Conservation (phyloP, 2,113 vertebrate genomes). For the Dendropsophus ebraccatus region DNA sequence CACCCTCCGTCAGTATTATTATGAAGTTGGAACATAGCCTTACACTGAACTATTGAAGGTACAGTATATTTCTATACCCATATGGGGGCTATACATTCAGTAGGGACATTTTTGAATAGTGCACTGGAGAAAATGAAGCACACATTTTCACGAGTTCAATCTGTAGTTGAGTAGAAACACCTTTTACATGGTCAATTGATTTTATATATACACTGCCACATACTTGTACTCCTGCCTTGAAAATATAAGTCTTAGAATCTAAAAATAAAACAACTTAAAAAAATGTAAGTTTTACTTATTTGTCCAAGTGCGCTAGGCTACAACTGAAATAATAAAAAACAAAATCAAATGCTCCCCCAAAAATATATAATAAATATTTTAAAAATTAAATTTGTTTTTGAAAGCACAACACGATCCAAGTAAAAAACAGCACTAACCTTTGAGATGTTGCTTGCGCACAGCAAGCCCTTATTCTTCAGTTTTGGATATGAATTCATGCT, state of each 20-base stretch:
- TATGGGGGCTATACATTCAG: not conserved
- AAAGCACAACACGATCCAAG: not conserved
- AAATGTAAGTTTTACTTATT: not conserved
- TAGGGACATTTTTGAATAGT: not conserved
- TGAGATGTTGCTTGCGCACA: not conserved
- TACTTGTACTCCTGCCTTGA: not conserved
- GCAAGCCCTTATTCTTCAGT: not conserved
- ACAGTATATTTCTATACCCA: too few relatives aligned
- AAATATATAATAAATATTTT: not conserved
- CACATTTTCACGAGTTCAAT: too few relatives aligned
- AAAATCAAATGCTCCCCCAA: too few relatives aligned
- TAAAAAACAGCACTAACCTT: not conserved
- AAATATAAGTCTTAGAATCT: not conserved
- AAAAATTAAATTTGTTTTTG: not conserved
- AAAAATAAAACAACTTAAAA: not conserved
- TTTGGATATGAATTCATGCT: not conserved
- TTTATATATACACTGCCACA: not conserved
- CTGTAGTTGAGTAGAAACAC: not conserved
- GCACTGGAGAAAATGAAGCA: not conserved
- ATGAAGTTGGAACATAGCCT: too few relatives aligned
- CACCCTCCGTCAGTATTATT: too few relatives aligned
- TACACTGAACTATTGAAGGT: too few relatives aligned
- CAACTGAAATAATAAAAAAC: not conserved
- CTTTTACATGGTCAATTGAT: not conserved
- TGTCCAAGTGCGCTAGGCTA: not conserved